Conservation (phyloP, 2,113 vertebrate species). For the Xyliphius kryptos region DNA sequence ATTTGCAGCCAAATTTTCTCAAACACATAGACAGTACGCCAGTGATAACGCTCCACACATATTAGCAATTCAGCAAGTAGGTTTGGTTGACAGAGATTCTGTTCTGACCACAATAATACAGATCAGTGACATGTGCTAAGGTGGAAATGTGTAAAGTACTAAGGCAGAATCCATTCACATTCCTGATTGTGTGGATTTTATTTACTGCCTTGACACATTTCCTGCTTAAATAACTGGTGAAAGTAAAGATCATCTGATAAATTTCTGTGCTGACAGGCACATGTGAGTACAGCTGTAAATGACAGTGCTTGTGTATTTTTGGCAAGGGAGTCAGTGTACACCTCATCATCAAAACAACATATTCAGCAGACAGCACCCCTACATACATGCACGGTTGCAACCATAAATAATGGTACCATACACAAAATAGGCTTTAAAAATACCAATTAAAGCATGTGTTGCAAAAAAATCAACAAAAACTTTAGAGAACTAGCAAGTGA, state of each 20-base stretch:
- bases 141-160: neutral
- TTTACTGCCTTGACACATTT: slow-evolving; percentile 26
- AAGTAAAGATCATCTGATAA: slow-evolving; percentile 20
- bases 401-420: too few species aligned
- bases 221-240: slow-evolving; percentile 30
- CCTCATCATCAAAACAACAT: slow-evolving; percentile 19
- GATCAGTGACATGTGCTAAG: neutral
- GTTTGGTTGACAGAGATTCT: too few species aligned
- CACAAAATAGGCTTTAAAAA: too few species aligned
- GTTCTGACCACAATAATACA: neutral
- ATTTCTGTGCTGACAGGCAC: slow-evolving; percentile 37
- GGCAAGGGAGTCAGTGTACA: slow-evolving; percentile 57
- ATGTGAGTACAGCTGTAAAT: slow-evolving; percentile 30
- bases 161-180: neutral
- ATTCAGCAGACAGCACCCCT: slow-evolving; percentile 19
- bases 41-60: too few species aligned
- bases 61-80: too few species aligned
- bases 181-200: neutral
- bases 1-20: too few species aligned
- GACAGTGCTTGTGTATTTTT: slow-evolving; percentile 61
- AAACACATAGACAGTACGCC: too few species aligned
- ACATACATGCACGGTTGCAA: too few species aligned
- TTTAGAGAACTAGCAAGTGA: too few species aligned
- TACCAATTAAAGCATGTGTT: too few species aligned
- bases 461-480: too few species aligned